Conservation (phyloP, 1,140 invertebrate genomes). For the Bombus picipes region DNA sequence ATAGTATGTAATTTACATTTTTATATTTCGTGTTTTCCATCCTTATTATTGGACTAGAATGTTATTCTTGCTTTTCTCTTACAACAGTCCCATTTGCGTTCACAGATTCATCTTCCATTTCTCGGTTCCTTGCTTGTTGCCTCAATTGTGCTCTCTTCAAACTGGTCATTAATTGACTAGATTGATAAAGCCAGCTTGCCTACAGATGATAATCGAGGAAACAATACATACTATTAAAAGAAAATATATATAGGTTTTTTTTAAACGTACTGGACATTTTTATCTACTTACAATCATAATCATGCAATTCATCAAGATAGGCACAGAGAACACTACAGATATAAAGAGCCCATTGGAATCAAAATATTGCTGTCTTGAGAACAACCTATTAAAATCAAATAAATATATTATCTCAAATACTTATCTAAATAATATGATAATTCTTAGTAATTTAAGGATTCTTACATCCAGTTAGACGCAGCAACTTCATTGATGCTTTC, state of each 20-base stretch:
- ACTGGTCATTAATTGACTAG: conserved; percentile 92
- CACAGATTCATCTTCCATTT: conserved; percentile 43
- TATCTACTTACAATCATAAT: conserved; percentile 93
- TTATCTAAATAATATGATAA: not conserved
- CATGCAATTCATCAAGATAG: conserved; percentile 95
- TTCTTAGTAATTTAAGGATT: conserved; percentile 28
- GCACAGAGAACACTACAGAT: conserved; percentile 94
- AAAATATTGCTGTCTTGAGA: conserved; percentile 95
- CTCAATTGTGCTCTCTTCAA: conserved; percentile 90
- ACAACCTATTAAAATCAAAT: conserved; percentile 83
- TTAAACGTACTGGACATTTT: not conserved
- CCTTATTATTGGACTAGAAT: conserved; percentile 55
- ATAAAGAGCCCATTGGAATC: conserved; percentile 96
- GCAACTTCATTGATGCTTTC: conserved; percentile 94
- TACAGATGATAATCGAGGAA: conserved; percentile 70
- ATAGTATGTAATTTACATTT: conserved; percentile 20
- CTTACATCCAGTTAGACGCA: conserved; percentile 90
- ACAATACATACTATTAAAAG: not conserved
- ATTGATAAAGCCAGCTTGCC: conserved; percentile 93
- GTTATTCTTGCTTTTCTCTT: conserved; percentile 56
- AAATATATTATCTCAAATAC: not conserved
- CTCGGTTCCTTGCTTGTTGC: conserved; percentile 81
- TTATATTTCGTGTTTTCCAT: not conserved
- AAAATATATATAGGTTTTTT: not conserved
- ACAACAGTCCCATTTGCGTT: conserved; percentile 34